These are phyloP conservation scores for Crepidodera aurea DNA, from an alignment of 2,888 invertebrate genomes.

Conservation along the genomic window DNA sequence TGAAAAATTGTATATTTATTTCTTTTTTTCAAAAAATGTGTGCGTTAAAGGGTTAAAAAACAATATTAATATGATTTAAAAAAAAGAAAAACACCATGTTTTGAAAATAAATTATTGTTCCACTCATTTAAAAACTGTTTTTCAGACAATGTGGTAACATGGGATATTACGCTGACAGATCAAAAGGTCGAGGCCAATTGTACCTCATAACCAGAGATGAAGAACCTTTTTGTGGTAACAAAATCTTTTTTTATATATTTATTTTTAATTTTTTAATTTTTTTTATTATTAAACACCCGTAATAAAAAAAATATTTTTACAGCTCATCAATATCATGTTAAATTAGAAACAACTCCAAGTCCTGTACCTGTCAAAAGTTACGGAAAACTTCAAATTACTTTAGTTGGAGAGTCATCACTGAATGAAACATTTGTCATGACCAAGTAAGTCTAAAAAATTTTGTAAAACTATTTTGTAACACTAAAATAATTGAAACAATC, in stretches of 20 bases:
- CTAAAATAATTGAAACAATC: no score
- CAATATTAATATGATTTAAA: no score
- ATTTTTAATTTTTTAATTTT: not conserved
- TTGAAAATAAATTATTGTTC: no score
- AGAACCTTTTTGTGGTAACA: conserved; percentile 88
- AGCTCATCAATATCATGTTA: conserved; percentile 89
- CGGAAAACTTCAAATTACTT: conserved; percentile 80
- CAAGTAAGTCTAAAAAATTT: no score
- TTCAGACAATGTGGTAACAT: conserved; percentile 80
- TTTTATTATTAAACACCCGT: no score
- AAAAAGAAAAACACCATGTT: no score
- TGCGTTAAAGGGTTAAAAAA: no score
- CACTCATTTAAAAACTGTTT: conserved; percentile 17
- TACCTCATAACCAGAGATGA: conserved; percentile 89
- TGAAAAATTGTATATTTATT: no score
- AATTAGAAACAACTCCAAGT: conserved; percentile 78
- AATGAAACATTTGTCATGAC: conserved; percentile 92
- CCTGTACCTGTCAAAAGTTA: conserved; percentile 74
- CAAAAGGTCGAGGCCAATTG: conserved; percentile 84
- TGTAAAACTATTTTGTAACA: no score
- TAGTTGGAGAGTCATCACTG: conserved; percentile 81
- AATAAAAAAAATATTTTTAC: conserved; percentile 32
- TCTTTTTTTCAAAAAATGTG: no score
- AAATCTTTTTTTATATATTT: not conserved
- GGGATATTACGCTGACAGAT: conserved; percentile 92